phyloP scores from a whole-genome alignment of 2,113 vertebrate genomes.

The Menura novaehollandiae region DNA sequence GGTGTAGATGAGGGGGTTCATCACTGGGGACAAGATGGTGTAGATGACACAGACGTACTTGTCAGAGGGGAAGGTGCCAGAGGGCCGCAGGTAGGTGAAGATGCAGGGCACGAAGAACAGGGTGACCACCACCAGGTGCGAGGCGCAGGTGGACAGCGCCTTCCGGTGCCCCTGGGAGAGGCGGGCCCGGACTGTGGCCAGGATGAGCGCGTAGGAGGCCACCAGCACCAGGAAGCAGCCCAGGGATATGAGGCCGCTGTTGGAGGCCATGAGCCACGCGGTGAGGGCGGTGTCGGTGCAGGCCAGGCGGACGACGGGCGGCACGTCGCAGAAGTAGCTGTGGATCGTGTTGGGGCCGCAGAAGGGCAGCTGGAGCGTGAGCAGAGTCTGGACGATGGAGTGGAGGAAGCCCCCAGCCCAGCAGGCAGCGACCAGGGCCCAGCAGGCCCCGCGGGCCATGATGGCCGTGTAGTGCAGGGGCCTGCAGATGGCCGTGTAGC shows the following conservation, averaged over 20 bases:
- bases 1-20: slow-evolving; percentile 49
- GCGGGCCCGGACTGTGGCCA: not conserved
- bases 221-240: slow-evolving; percentile 55
- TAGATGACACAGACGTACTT: not conserved
- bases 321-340: slow-evolving; percentile 51
- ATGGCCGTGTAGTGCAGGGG: slow-evolving; percentile 40
- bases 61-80: not conserved
- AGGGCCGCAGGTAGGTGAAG: slow-evolving; percentile 44
- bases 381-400: not conserved
- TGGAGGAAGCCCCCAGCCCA: slow-evolving; percentile 49
- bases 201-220: slow-evolving; percentile 26
- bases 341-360: slow-evolving; percentile 14
- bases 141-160: slow-evolving; percentile 43
- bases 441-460: slow-evolving; percentile 6
- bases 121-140: slow-evolving; percentile 10
- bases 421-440: slow-evolving; percentile 1
- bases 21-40: not conserved
- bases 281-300: slow-evolving; percentile 5
- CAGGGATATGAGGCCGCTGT: slow-evolving; percentile 48
- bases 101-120: slow-evolving; percentile 49
- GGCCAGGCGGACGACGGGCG: slow-evolving; percentile 9
- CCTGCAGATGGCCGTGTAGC: slow-evolving; percentile 48
- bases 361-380: slow-evolving; percentile 21
- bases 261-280: slow-evolving; percentile 51
- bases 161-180: not conserved